Conservation (phyloP, 2,888 invertebrate genomes). For the Drosophila demipolita region DNA sequence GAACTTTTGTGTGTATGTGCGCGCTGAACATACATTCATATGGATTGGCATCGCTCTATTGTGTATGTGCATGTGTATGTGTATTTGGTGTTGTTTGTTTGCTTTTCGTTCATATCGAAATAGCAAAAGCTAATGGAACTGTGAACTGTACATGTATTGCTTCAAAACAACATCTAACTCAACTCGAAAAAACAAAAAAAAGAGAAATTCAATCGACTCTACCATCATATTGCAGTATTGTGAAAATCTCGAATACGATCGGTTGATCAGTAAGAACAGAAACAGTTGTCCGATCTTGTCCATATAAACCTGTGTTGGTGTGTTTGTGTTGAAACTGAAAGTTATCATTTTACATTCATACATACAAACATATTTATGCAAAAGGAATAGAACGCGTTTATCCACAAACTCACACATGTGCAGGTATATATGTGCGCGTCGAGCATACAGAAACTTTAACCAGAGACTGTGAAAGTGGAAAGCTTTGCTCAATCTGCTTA, state of each 20-base stretch:
- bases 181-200: constrained; percentile 23
- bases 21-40: constrained; percentile 50
- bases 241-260: constrained; percentile 36
- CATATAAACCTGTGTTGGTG: constrained; percentile 41
- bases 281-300: constrained; percentile 31
- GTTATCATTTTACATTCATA: constrained; percentile 33
- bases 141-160: constrained; percentile 65
- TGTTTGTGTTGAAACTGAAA: constrained; percentile 68
- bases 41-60: constrained; percentile 47
- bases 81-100: constrained; percentile 59
- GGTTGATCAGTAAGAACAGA: constrained; percentile 36
- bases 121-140: constrained; percentile 67
- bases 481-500: constrained; percentile 48
- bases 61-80: constrained; percentile 22
- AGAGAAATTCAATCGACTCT: constrained; percentile 51
- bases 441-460: constrained; percentile 43
- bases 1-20: constrained; percentile 65
- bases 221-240: constrained; percentile 26
- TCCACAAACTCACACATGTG: constrained; percentile 31
- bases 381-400: constrained; percentile 53
- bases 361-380: constrained; percentile 26
- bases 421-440: constrained; percentile 19
- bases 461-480: constrained; percentile 61
- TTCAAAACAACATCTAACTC: constrained; percentile 54
- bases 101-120: constrained; percentile 58